Percentiles rank a stretch among this genome's conserved stretches.
Evolutionary conservation across 2,888 invertebrate genomes (phyloP).

Genomic region (Mystacides longicornis): DNA sequence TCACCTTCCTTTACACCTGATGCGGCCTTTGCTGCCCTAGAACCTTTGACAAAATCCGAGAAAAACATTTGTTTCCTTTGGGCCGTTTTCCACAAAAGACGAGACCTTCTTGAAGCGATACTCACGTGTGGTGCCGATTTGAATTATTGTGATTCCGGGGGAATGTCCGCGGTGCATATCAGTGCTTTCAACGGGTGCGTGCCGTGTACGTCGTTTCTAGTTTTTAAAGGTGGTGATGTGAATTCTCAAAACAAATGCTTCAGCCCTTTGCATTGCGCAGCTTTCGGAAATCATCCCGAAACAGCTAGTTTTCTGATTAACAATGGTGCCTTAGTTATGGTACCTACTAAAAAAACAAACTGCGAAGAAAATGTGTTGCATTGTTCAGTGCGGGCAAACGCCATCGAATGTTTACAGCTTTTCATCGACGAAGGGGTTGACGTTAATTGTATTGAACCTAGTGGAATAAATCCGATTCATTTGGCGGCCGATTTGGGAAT

Average conservation of each 20-base stretch:
- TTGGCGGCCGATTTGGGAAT: constrained; percentile 74
- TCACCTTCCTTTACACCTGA: constrained; percentile 55
- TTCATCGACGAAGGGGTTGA: constrained; percentile 69
- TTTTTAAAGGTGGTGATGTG: constrained; percentile 60
- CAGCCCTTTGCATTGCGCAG: constrained; percentile 82
- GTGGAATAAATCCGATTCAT: constrained; percentile 74
- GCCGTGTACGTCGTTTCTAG: constrained; percentile 60
- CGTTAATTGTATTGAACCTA: constrained; percentile 66
- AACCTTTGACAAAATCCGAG: constrained; percentile 56
- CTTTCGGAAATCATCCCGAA: constrained; percentile 78
- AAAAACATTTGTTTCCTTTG: constrained; percentile 66
- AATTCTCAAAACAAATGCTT: constrained; percentile 64
- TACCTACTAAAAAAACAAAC: constrained; percentile 57
- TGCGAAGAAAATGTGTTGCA: constrained; percentile 75
- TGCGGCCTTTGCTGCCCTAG: constrained; percentile 45
- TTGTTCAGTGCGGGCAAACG: constrained; percentile 78
- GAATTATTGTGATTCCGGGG: constrained; percentile 62
- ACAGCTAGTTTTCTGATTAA: constrained; percentile 72
- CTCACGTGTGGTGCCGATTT: constrained; percentile 63
- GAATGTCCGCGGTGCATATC: constrained; percentile 67
- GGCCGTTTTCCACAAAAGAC: constrained; percentile 65
- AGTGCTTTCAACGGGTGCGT: constrained; percentile 73
- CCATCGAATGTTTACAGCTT: constrained; percentile 69
- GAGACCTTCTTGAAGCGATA: constrained; percentile 57
- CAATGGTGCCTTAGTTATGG: constrained; percentile 60